Percentiles rank a stretch among this genome's conserved stretches.
Evolutionary conservation across 2,113 vertebrate genomes (phyloP).

Genomic region (Artemisiospiza belli): DNA sequence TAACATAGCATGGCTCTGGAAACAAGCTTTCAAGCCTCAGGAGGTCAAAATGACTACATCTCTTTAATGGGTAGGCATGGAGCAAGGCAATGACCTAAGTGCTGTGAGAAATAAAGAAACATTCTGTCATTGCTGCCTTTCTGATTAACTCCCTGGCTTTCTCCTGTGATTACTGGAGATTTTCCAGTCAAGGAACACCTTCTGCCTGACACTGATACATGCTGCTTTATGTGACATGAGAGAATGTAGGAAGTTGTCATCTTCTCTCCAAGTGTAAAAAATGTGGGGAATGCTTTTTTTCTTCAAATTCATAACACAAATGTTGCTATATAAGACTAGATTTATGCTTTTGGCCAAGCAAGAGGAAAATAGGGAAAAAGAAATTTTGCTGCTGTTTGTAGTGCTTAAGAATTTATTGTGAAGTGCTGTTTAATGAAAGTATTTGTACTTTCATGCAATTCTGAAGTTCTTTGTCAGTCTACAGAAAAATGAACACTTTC

Average conservation of each 20-base stretch:
- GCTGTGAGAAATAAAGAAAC: slow-evolving; percentile 32
- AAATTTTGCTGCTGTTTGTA: not conserved
- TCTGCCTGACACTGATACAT: slow-evolving; percentile 13
- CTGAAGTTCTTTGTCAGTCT: not conserved
- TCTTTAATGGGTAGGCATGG: slow-evolving; percentile 29
- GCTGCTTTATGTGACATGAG: slow-evolving; percentile 23
- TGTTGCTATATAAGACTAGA: not conserved
- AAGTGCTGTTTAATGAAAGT: not conserved
- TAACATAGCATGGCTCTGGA: not conserved
- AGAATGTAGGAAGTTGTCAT: slow-evolving; percentile 35
- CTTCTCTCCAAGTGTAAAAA: not conserved
- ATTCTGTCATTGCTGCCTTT: slow-evolving; percentile 33
- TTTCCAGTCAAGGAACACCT: slow-evolving; percentile 49
- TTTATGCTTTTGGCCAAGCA: not conserved
- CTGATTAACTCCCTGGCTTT: slow-evolving; percentile 47
- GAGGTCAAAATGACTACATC: slow-evolving; percentile 31
- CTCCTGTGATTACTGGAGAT: slow-evolving; percentile 51
- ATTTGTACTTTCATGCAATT: not conserved
- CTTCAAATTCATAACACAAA: not conserved
- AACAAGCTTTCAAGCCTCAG: slow-evolving; percentile 34
- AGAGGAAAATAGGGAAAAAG: not conserved
- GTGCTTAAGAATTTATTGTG: not conserved
- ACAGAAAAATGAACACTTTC: not conserved
- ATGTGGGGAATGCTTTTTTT: not conserved
- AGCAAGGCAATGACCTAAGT: slow-evolving; percentile 48